These are phyloP conservation scores for Gnatocerus cornutus DNA, from an alignment of 2,888 invertebrate species.

Conservation along the genomic window DNA sequence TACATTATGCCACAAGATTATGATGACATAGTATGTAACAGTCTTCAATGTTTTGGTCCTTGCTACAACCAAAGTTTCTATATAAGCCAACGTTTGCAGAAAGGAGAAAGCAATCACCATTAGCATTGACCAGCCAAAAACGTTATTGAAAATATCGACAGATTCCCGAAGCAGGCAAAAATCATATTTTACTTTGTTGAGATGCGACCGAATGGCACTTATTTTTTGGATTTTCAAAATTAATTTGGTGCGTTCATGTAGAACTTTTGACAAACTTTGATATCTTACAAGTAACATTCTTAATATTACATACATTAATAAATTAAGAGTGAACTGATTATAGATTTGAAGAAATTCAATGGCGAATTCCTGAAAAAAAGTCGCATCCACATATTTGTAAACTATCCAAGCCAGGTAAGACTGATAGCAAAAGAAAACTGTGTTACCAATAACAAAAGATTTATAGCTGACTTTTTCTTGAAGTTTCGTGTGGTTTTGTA, in stretches of 20 bases:
- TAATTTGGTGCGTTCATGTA: too few relatives aligned
- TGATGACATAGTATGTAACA: too few relatives aligned
- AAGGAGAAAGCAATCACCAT: neutral
- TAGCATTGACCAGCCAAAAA: slow-evolving; percentile 43
- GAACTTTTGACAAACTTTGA: too few relatives aligned
- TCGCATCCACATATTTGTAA: neutral
- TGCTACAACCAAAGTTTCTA: neutral
- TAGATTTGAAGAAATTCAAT: slow-evolving; percentile 18
- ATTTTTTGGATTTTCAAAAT: too few relatives aligned
- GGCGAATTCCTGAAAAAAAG: slow-evolving; percentile 5
- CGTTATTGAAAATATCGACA: slow-evolving; percentile 3
- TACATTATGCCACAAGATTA: slow-evolving; percentile 9
- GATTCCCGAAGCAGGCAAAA: slow-evolving; percentile 3
- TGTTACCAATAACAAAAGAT: slow-evolving; percentile 1
- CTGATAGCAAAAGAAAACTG: slow-evolving; percentile 19
- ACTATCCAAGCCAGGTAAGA: neutral
- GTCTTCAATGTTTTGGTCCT: neutral
- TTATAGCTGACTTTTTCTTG: too few relatives aligned
- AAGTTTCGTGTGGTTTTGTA: too few relatives aligned
- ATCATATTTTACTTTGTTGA: neutral
- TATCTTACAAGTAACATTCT: slow-evolving; percentile 2
- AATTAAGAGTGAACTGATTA: slow-evolving; percentile 10
- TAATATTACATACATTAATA: slow-evolving; percentile 3
- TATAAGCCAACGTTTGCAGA: slow-evolving; percentile 1
- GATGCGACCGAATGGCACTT: too few relatives aligned